Evolutionary conservation across 2,113 vertebrate species (phyloP).

Genomic region (Ctenodactylus gundi): DNA sequence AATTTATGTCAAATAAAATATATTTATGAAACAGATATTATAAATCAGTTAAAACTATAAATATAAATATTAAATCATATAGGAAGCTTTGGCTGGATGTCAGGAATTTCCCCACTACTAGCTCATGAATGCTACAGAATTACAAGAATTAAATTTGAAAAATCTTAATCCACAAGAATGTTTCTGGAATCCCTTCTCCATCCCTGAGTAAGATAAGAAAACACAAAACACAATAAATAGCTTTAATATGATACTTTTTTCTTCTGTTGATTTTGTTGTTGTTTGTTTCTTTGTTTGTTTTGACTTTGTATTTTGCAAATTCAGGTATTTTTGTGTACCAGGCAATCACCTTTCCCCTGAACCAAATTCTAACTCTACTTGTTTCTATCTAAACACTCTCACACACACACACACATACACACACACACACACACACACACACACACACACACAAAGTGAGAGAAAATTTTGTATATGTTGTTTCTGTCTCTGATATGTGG

Average conservation of each 20-base stretch:
- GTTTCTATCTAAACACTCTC: too few relatives aligned
- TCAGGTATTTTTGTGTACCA: background rate
- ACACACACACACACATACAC: too few relatives aligned
- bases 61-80: background rate
- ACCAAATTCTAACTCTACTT: too few relatives aligned
- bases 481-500: background rate
- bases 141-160: background rate
- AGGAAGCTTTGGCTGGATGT: background rate
- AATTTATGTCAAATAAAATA: background rate
- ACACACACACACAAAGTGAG: too few relatives aligned
- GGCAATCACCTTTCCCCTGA: background rate
- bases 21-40: background rate
- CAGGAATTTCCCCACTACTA: background rate
- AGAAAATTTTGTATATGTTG: background rate
- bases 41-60: background rate
- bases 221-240: background rate
- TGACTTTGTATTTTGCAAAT: too few relatives aligned
- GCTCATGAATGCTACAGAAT: background rate
- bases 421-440: too few relatives aligned
- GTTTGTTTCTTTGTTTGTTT: background rate
- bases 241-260: background rate
- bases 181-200: background rate
- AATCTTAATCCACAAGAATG: background rate
- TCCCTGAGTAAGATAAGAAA: background rate
- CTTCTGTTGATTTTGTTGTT: background rate